Percentiles rank a stretch among this genome's conserved stretches.
These are phyloP conservation scores for Aleiodes testaceus DNA, from an alignment of 2,888 invertebrate species.

Conservation along the genomic window DNA sequence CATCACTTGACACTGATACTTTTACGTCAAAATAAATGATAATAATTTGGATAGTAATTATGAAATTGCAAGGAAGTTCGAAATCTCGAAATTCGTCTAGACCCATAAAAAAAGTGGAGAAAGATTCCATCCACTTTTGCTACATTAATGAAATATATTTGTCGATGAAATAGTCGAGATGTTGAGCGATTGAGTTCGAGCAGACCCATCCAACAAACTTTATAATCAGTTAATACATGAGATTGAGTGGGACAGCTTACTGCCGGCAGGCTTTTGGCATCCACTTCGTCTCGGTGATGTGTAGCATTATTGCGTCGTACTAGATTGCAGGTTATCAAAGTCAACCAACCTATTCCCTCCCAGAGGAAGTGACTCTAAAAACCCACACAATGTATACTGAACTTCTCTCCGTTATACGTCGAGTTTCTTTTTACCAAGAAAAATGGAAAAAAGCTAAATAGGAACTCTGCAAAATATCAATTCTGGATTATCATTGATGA, in stretches of 20 bases:
- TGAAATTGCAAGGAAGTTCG: too few relatives aligned
- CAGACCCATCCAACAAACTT: conserved; percentile 24
- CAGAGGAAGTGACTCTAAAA: conserved; percentile 26
- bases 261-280: conserved; percentile 45
- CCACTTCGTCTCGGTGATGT: conserved; percentile 47
- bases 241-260: conserved; percentile 48
- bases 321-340: conserved; percentile 51
- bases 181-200: conserved; percentile 5
- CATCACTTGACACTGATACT: background rate
- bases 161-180: conserved; percentile 3
- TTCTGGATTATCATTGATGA: conserved; percentile 10
- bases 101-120: background rate
- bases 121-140: background rate
- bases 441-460: background rate
- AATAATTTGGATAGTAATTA: too few relatives aligned
- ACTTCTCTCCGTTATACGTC: background rate
- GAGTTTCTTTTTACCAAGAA: background rate
- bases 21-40: too few relatives aligned
- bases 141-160: background rate
- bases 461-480: background rate
- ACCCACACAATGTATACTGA: background rate
- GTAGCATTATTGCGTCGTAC: conserved; percentile 50
- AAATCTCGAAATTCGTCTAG: too few relatives aligned
- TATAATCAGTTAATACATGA: conserved; percentile 52
- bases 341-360: conserved; percentile 27